Conservation (phyloP, 2,113 vertebrate species). For the Lipophrys pholis region DNA sequence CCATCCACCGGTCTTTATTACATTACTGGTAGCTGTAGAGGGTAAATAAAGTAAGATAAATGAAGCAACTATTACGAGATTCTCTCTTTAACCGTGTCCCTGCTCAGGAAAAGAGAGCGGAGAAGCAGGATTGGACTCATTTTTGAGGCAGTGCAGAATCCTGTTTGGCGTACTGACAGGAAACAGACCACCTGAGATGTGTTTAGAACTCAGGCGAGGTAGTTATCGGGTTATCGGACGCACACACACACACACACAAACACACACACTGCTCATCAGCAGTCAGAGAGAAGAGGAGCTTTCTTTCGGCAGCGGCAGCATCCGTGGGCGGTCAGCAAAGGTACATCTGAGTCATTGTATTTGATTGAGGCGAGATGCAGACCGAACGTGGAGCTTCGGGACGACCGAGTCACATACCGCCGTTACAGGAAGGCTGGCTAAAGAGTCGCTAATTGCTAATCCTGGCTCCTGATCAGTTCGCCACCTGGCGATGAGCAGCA, state of each 20-base stretch:
- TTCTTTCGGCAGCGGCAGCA: slow-evolving; percentile 12
- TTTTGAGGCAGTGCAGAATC: slow-evolving; percentile 43
- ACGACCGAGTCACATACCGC: neutral
- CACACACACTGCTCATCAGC: slow-evolving; percentile 4
- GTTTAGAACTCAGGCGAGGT: slow-evolving; percentile 37
- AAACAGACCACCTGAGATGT: slow-evolving; percentile 55
- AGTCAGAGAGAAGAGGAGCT: neutral
- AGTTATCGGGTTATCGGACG: slow-evolving; percentile 28
- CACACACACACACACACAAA: neutral
- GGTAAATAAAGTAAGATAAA: slow-evolving; percentile 15
- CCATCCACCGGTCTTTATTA: too few species aligned
- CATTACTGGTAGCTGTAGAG: too few species aligned
- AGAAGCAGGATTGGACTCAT: slow-evolving; percentile 49
- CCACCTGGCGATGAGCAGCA: neutral
- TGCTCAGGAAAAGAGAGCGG: slow-evolving; percentile 32
- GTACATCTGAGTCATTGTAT: slow-evolving; percentile 49
- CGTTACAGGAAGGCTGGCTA: neutral
- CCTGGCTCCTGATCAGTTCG: neutral
- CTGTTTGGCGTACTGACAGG: slow-evolving; percentile 57
- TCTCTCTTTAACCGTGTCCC: slow-evolving; percentile 21
- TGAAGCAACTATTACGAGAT: slow-evolving; percentile 52
- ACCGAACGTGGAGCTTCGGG: too few species aligned
- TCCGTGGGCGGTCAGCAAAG: slow-evolving; percentile 48
- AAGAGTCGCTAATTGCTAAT: neutral
- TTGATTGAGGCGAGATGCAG: too few species aligned